Evolutionary conservation across 1,140 invertebrate species (phyloP).

Genomic region (Adelges cooleyi): DNA sequence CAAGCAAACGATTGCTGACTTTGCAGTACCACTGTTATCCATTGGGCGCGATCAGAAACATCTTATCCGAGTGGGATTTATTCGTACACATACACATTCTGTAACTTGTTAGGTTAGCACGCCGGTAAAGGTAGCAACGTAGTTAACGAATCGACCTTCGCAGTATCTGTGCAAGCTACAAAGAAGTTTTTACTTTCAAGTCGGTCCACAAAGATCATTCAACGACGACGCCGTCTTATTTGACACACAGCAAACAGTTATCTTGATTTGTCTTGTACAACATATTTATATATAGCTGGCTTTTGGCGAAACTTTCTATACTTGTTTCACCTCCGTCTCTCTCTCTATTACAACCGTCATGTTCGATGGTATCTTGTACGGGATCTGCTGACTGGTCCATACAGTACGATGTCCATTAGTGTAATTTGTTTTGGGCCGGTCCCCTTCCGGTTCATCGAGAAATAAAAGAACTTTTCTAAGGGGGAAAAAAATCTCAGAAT

Average conservation of each 20-base stretch:
- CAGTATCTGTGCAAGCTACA: background rate
- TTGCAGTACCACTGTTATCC: too few relatives aligned
- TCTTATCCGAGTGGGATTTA: too few relatives aligned
- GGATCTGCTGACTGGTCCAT: constrained; percentile 19
- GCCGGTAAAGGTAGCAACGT: too few relatives aligned
- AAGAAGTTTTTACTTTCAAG: background rate
- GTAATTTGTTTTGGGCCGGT: constrained; percentile 23
- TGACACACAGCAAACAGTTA: constrained; percentile 17
- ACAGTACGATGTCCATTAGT: constrained; percentile 11
- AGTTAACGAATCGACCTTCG: constrained; percentile 17
- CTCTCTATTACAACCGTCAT: background rate
- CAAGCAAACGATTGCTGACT: too few relatives aligned
- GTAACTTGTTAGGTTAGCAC: too few relatives aligned
- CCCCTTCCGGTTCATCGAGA: background rate
- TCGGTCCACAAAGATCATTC: constrained; percentile 11
- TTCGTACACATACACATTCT: too few relatives aligned
- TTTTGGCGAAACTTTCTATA: background rate
- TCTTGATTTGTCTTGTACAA: background rate
- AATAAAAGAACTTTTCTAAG: constrained; percentile 22
- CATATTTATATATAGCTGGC: background rate
- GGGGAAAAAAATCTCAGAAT: background rate
- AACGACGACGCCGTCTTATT: constrained; percentile 1
- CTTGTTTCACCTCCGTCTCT: background rate
- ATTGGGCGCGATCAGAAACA: too few relatives aligned
- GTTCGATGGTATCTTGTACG: background rate